These are phyloP conservation scores for Calephelis perditalis DNA, from an alignment of 2,888 invertebrate species.

Conservation along the genomic window DNA sequence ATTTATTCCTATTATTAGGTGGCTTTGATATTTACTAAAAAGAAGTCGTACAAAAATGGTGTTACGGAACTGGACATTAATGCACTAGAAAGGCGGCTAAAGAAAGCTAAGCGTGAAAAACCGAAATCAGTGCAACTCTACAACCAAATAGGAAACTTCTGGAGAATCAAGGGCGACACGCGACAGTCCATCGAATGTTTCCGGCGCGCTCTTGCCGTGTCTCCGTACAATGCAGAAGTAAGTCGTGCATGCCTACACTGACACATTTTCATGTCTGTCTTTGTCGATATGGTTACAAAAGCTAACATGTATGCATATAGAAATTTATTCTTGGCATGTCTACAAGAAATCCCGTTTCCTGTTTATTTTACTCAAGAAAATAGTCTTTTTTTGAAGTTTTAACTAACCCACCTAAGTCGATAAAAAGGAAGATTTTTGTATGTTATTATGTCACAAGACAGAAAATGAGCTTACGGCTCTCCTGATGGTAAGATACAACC, in stretches of 20 bases:
- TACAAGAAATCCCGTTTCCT: no score
- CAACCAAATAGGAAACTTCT: slow-evolving; percentile 95
- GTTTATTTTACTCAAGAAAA: no score
- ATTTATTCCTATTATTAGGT: slow-evolving; percentile 59
- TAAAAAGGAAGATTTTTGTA: no score
- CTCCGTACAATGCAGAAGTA: slow-evolving; percentile 91
- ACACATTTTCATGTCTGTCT: no score
- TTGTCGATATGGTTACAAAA: no score
- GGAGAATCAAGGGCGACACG: slow-evolving; percentile 93
- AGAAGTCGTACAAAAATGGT: slow-evolving; percentile 77
- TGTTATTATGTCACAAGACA: no score
- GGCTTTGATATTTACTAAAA: slow-evolving; percentile 86
- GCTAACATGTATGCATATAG: no score
- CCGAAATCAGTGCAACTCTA: slow-evolving; percentile 90
- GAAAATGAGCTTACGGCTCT: no score
- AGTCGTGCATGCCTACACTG: slow-evolving; percentile 29
- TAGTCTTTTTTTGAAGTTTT: no score
- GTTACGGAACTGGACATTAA: slow-evolving; percentile 85
- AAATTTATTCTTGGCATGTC: no score
- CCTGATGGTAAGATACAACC: no score
- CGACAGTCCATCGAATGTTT: slow-evolving; percentile 93
- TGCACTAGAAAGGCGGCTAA: slow-evolving; percentile 84
- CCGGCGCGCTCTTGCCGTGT: slow-evolving; percentile 88
- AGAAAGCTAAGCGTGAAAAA: slow-evolving; percentile 89
- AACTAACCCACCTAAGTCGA: no score